phyloP scores from a whole-genome alignment of 2,888 invertebrate species.

The Dynastes hyllus region DNA sequence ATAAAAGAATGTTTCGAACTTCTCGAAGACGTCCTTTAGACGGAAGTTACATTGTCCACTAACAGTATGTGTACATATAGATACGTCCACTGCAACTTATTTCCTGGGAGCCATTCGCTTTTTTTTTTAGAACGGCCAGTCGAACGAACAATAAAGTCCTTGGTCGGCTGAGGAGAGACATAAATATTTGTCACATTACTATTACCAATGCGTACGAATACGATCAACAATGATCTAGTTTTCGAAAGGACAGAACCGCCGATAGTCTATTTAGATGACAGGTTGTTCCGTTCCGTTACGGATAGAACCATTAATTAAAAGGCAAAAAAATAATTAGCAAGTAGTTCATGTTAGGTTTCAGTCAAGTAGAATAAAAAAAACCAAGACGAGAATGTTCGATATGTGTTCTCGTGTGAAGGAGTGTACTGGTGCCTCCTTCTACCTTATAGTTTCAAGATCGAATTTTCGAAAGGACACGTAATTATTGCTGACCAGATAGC shows the following conservation, averaged over 20 bases:
- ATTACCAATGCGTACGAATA: background rate
- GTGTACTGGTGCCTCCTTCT: background rate
- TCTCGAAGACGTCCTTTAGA: too few relatives aligned
- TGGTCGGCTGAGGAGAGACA: background rate
- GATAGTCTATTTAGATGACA: constrained; percentile 3
- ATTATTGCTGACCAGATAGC: background rate
- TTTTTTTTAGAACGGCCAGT: background rate
- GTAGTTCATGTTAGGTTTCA: background rate
- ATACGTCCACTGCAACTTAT: too few relatives aligned
- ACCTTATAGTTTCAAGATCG: background rate
- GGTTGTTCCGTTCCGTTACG: background rate
- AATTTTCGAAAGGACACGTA: background rate
- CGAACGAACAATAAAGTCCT: constrained; percentile 4
- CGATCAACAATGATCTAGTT: constrained; percentile 13
- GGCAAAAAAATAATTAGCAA: background rate
- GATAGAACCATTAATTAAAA: constrained; percentile 1
- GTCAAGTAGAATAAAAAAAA: background rate
- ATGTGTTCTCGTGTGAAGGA: background rate
- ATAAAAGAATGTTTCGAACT: too few relatives aligned
- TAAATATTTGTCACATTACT: constrained; percentile 9
- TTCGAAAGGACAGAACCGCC: background rate
- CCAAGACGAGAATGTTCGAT: background rate
- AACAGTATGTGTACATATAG: too few relatives aligned
- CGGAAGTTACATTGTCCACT: too few relatives aligned
- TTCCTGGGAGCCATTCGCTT: background rate